These are phyloP conservation scores for Alethe castanea DNA, from an alignment of 2,113 vertebrate genomes.

Conservation along the genomic window DNA sequence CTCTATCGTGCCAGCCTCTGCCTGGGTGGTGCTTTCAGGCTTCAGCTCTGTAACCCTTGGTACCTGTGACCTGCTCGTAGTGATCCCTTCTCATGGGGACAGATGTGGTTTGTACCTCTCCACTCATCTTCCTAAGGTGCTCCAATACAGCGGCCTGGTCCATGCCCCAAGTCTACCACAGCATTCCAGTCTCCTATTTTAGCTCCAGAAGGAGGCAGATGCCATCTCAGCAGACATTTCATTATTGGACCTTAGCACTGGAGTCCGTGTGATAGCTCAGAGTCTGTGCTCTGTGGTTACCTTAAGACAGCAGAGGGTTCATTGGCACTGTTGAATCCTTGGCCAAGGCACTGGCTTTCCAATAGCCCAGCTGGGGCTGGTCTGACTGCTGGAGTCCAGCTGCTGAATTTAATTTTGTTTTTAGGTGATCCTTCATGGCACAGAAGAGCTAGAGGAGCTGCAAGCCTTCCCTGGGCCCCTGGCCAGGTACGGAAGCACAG, in stretches of 20 bases:
- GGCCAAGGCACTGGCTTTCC: neutral
- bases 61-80: neutral
- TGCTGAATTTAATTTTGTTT: neutral
- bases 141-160: neutral
- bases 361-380: neutral
- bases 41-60: neutral
- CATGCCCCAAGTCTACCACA: neutral
- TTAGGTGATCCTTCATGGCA: constrained; percentile 82
- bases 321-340: neutral
- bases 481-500: constrained; percentile 71
- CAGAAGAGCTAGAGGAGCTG: constrained; percentile 81
- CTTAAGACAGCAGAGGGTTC: neutral
- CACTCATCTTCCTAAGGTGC: neutral
- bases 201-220: neutral
- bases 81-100: too few species aligned
- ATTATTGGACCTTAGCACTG: neutral
- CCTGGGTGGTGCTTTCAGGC: neutral
- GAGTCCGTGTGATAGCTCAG: neutral
- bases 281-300: neutral
- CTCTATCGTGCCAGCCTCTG: accelerated
- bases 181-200: neutral
- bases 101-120: neutral
- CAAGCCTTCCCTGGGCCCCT: constrained; percentile 86
- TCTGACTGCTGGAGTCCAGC: neutral
- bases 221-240: neutral